Percentiles rank a stretch among this genome's conserved stretches.
Conservation (phyloP, 2,113 vertebrate species). For the Tyto alba region DNA sequence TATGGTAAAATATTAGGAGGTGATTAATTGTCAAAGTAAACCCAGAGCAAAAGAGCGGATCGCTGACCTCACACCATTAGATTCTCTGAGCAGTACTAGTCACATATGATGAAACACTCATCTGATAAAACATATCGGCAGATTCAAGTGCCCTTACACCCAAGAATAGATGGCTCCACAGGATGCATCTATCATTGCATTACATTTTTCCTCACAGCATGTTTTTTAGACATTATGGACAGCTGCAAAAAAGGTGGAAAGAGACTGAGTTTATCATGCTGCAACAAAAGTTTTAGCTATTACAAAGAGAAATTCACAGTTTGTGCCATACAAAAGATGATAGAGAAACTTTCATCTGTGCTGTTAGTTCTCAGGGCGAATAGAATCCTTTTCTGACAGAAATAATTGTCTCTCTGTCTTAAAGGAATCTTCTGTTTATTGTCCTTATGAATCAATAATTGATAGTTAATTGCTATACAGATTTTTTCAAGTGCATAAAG, state of each 20-base stretch:
- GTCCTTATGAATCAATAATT: not conserved
- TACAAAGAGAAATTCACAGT: not conserved
- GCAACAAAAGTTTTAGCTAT: not conserved
- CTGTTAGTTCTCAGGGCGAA: not conserved
- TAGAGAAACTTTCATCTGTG: not conserved
- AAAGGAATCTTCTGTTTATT: not conserved
- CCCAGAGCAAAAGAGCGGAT: not conserved
- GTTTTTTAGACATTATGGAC: not conserved
- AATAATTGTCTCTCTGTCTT: not conserved
- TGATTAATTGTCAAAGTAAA: not conserved
- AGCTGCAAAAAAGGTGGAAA: not conserved
- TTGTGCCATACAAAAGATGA: not conserved
- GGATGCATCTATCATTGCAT: not conserved
- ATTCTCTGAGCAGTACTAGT: not conserved
- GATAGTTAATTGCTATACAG: not conserved
- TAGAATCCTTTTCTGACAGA: not conserved
- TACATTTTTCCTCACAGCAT: not conserved
- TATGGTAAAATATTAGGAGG: not conserved
- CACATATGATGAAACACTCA: not conserved
- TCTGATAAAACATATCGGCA: not conserved
- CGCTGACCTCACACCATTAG: not conserved
- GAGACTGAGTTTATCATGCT: not conserved
- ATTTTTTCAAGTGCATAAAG: not conserved
- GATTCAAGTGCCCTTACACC: not conserved
- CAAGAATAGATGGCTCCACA: not conserved